Conservation (phyloP, 2,888 invertebrate genomes). For the Thysanoteuthis rhombus region DNA sequence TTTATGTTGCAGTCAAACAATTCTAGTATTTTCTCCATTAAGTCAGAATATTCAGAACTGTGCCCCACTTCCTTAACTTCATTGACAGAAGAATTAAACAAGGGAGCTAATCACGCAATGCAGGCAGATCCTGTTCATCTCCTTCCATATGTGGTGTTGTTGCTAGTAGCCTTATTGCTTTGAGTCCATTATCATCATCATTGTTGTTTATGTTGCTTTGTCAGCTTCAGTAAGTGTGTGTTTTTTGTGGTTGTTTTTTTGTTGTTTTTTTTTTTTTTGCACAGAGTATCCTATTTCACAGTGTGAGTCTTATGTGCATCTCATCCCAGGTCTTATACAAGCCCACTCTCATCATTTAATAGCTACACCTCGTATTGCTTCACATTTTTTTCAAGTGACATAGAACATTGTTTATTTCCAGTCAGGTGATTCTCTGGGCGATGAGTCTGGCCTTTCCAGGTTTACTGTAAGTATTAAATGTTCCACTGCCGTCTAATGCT, state of each 20-base stretch:
- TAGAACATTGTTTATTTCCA: conserved; percentile 22
- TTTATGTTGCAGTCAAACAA: no score
- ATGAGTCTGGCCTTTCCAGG: conserved; percentile 23
- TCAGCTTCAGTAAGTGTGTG: background rate
- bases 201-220: background rate
- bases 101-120: background rate
- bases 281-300: background rate
- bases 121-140: background rate
- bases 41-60: background rate
- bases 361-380: background rate
- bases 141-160: background rate
- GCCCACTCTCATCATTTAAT: no score
- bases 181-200: background rate
- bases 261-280: background rate
- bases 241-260: background rate
- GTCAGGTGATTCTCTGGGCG: conserved; percentile 29
- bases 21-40: no score
- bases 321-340: background rate
- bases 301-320: background rate
- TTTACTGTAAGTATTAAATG: conserved; percentile 16
- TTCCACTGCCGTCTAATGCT: background rate
- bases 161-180: background rate
- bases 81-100: background rate
- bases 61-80: background rate
- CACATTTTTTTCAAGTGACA: background rate